A percentile compares a stretch with the other conserved stretches of the same genome.
Evolutionary conservation across 2,113 vertebrate genomes (phyloP).

Genomic region (Strix uralensis): DNA sequence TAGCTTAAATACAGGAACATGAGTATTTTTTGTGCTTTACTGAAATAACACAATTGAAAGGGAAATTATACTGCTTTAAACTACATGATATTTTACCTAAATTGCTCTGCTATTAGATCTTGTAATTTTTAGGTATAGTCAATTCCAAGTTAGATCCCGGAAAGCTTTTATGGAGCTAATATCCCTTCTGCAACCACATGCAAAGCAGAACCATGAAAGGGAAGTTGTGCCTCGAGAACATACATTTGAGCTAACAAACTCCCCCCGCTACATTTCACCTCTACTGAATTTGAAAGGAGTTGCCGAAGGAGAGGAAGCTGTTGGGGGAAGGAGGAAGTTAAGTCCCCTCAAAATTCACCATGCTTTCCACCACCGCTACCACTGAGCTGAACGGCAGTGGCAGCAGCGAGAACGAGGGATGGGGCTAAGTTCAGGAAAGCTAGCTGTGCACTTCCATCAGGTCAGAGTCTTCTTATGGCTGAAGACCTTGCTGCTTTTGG

Average conservation of each 20-base stretch:
- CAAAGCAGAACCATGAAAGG: neutral
- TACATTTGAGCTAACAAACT: neutral
- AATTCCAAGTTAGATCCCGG: neutral
- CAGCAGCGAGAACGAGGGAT: accelerated
- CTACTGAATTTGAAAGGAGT: neutral
- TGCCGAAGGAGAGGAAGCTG: neutral
- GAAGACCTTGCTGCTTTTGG: neutral
- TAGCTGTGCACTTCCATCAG: neutral
- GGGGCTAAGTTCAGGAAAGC: neutral
- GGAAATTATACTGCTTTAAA: constrained; percentile 7
- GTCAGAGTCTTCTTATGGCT: neutral
- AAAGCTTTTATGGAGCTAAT: neutral
- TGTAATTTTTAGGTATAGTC: neutral
- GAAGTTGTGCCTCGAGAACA: neutral
- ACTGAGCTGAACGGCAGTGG: accelerated
- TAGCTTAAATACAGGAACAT: neutral
- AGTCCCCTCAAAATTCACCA: neutral
- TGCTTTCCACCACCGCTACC: neutral
- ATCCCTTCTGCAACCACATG: neutral
- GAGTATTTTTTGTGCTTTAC: neutral
- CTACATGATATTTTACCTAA: neutral
- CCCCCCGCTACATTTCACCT: neutral
- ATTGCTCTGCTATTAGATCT: neutral
- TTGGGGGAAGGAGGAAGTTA: neutral
- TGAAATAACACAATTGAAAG: neutral